A percentile compares a stretch with the other conserved stretches of the same genome.
These are phyloP conservation scores for Platygyra sinensis DNA, from an alignment of 64 coral and sea anemone species.

Conservation along the genomic window DNA sequence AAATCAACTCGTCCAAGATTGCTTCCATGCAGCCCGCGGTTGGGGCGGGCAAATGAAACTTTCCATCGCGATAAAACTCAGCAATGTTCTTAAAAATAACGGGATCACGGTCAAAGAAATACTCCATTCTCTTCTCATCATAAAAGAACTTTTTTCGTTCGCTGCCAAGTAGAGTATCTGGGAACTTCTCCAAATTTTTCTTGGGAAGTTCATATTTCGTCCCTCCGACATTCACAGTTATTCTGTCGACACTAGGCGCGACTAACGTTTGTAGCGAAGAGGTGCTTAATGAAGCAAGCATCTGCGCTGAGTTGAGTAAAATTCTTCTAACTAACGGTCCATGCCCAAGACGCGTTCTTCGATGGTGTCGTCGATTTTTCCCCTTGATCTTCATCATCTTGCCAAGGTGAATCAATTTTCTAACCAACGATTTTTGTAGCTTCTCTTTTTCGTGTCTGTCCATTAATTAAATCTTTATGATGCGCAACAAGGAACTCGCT, in stretches of 20 bases:
- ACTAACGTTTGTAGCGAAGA: conserved; percentile 38
- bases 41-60: conserved; percentile 62
- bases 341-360: neutral
- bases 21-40: conserved; percentile 71
- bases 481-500: neutral
- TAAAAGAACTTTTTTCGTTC: conserved; percentile 67
- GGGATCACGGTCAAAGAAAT: conserved; percentile 90
- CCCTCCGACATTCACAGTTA: conserved; percentile 82
- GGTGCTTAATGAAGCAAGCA: conserved; percentile 31
- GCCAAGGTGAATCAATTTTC: conserved; percentile 3
- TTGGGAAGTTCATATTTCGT: conserved; percentile 78
- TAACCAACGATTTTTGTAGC: neutral
- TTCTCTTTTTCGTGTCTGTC: neutral
- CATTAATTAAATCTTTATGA: conserved; percentile 60
- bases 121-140: conserved; percentile 70
- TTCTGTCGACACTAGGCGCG: conserved; percentile 32
- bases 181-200: conserved; percentile 70
- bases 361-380: neutral
- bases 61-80: conserved; percentile 76
- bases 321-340: conserved; percentile 58
- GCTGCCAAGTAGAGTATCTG: conserved; percentile 79
- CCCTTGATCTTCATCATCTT: conserved; percentile 2
- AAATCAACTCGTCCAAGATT: conserved; percentile 64
- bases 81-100: conserved; percentile 73
- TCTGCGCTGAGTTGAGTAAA: conserved; percentile 53